phyloP scores from a whole-genome alignment of 2,113 vertebrate species.

The Cochlearius cochlearius region DNA sequence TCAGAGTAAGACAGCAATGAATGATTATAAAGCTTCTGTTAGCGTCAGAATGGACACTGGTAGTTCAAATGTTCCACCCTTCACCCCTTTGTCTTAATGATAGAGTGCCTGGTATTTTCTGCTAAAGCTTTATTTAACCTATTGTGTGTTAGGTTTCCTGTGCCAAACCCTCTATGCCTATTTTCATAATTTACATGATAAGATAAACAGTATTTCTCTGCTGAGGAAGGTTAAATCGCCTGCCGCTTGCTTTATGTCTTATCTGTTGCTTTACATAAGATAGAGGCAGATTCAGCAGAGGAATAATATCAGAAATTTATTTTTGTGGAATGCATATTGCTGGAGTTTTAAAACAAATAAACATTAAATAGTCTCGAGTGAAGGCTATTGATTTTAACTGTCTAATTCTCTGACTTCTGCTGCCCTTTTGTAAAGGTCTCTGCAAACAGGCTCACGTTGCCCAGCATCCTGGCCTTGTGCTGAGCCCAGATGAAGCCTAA shows the following conservation, averaged over 20 bases:
- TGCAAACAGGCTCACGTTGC: background rate
- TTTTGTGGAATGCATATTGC: background rate
- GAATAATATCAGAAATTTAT: background rate
- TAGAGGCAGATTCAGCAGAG: background rate
- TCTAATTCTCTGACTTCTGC: background rate
- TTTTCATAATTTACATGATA: constrained; percentile 39
- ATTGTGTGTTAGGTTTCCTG: background rate
- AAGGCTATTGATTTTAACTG: background rate
- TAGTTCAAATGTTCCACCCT: background rate
- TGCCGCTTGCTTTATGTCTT: background rate
- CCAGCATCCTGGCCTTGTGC: background rate
- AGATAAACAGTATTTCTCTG: constrained; percentile 41
- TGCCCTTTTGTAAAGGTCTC: background rate
- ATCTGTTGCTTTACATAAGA: background rate
- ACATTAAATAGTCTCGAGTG: background rate
- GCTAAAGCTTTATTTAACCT: constrained; percentile 21
- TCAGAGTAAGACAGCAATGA: background rate
- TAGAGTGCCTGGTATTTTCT: background rate
- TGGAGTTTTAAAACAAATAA: background rate
- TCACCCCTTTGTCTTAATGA: background rate
- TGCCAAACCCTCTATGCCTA: background rate
- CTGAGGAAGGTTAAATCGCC: constrained; percentile 6
- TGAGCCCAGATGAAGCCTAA: background rate
- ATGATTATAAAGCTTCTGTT: background rate
- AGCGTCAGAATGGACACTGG: background rate